These are phyloP conservation scores for Stichodactyla mertensii DNA, from an alignment of 64 coral and sea anemone genomes.

Conservation along the genomic window DNA sequence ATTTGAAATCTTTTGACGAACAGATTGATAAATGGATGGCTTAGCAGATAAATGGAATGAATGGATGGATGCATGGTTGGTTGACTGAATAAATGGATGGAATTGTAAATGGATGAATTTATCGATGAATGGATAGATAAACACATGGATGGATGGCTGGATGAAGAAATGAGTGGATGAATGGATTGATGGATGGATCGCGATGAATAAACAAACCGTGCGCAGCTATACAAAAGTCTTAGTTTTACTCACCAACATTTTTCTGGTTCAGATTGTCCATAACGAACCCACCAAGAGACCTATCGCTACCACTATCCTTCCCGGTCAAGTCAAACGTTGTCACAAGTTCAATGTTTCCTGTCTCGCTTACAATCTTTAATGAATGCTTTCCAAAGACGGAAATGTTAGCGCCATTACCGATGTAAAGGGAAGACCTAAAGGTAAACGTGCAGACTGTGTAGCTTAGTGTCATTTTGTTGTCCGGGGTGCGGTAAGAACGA, in stretches of 20 bases:
- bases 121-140: not conserved
- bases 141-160: not conserved
- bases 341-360: conserved; percentile 34
- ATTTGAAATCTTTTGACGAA: no score
- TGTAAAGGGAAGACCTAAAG: conserved; percentile 37
- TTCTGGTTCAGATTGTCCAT: not conserved
- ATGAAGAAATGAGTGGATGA: no score
- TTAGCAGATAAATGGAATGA: no score
- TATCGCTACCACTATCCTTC: not conserved
- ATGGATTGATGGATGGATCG: not conserved
- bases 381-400: conserved; percentile 14
- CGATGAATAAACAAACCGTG: not conserved
- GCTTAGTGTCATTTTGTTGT: not conserved
- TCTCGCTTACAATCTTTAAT: conserved; percentile 16
- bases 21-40: no score
- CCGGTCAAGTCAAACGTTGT: conserved; percentile 14
- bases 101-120: not conserved
- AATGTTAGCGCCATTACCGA: not conserved
- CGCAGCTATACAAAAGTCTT: not conserved
- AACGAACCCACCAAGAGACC: conserved; percentile 13
- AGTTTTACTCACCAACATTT: conserved; percentile 16
- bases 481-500: not conserved
- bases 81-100: not conserved
- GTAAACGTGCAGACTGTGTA: conserved; percentile 38
- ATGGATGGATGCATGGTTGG: not conserved